Conservation (phyloP, 2,797 vertebrate species). For the Naso thynnoides region DNA sequence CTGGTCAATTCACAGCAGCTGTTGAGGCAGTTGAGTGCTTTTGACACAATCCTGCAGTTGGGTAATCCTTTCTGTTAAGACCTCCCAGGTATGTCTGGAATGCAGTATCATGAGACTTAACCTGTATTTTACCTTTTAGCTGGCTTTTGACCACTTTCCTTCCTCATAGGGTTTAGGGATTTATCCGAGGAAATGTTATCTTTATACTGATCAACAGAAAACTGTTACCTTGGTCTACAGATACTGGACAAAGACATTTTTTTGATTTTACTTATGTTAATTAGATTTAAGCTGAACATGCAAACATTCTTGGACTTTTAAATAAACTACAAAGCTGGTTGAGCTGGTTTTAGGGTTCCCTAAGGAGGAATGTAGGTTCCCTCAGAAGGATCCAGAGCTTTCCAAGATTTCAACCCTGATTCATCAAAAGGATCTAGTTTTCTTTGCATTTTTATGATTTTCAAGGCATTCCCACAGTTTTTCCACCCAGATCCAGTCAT, state of each 20-base stretch:
- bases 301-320: neutral
- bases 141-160: too few relatives aligned
- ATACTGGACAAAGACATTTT: neutral
- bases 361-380: neutral
- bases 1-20: neutral
- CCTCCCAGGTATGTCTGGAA: conserved; percentile 4
- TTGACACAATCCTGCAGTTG: neutral
- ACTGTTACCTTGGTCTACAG: neutral
- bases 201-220: too few relatives aligned
- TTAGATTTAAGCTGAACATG: neutral
- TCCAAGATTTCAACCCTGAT: neutral
- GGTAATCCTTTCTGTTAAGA: neutral
- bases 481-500: neutral
- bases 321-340: neutral
- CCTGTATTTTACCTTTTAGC: neutral
- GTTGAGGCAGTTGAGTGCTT: neutral
- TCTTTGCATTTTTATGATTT: neutral
- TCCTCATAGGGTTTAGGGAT: too few relatives aligned
- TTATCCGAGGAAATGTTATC: too few relatives aligned
- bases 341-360: neutral
- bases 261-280: neutral
- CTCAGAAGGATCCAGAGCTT: neutral
- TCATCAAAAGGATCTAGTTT: neutral
- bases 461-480: neutral
- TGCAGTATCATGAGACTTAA: conserved; percentile 1